Percentiles rank a stretch among this genome's conserved stretches.
Conservation (phyloP, 2,888 invertebrate species). For the Alviniconcha strummeri region DNA sequence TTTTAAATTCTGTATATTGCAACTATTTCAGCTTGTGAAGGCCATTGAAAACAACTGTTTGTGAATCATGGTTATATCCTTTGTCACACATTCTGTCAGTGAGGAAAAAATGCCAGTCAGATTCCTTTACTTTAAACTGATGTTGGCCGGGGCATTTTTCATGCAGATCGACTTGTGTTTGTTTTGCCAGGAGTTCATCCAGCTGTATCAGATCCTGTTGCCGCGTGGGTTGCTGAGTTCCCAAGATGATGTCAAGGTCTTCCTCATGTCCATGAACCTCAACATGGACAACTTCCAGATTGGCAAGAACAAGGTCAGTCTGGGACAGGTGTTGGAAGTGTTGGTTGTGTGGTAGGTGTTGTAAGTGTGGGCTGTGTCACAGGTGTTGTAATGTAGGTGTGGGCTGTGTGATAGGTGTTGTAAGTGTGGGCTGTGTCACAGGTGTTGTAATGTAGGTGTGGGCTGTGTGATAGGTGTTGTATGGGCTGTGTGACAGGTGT, state of each 20-base stretch:
- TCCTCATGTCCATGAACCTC: slow-evolving; percentile 87
- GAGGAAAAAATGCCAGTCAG: too few relatives aligned
- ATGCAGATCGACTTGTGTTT: neutral
- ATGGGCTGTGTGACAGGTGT: too few relatives aligned
- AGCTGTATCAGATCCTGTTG: slow-evolving; percentile 91
- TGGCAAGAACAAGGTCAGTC: slow-evolving; percentile 84
- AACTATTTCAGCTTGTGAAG: too few relatives aligned
- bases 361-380: neutral
- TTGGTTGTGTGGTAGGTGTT: neutral
- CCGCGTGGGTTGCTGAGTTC: slow-evolving; percentile 90
- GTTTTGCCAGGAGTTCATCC: slow-evolving; percentile 85
- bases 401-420: neutral
- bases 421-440: neutral
- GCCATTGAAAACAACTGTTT: too few relatives aligned
- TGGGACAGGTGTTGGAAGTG: neutral
- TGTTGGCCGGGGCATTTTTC: too few relatives aligned
- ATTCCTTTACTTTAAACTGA: too few relatives aligned
- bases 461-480: too few relatives aligned
- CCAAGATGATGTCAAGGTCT: slow-evolving; percentile 88
- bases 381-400: neutral
- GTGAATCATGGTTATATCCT: too few relatives aligned
- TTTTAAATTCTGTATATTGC: too few relatives aligned
- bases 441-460: too few relatives aligned
- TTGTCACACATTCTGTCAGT: too few relatives aligned
- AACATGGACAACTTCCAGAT: slow-evolving; percentile 94